Evolutionary conservation across 2,113 vertebrate genomes (phyloP), one percentile per base, ranked within the genome.

Genomic region (Aleadryas rufinucha): DNA sequence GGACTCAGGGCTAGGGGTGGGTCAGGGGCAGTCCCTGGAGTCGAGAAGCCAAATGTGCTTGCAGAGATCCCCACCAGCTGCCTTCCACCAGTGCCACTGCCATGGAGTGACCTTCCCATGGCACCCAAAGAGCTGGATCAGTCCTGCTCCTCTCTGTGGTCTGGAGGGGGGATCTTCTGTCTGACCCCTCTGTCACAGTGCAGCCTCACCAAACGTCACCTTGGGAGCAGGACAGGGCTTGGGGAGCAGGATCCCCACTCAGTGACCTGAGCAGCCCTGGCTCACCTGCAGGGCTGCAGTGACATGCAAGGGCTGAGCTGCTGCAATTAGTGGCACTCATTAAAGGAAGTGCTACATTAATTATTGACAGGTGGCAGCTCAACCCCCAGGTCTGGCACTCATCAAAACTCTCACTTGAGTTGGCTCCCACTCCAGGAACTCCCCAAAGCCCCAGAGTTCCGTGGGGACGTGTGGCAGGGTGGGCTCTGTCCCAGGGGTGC

Each of bases 131-230:
- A 42, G 56, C 56, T 35, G 65, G 14, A 12, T 8, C 11, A 2
- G 11, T 3, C 19, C 72, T 47, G 47, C 60, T 82, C 28, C 49
- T 11, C 37, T 37, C 27, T 13, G 3, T 1, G 6, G 11, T 5
- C 53, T 23, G 44, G 16, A 37, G 31, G 7, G n/a, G n/a, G 13
- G 3, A 16, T 23, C 10, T 47, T 64, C 41, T 41, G 16, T 10
- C 7, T 0, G 2, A 12, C 1, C 26, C 37, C 61, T 26, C 2
- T 47, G 31, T 6, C 11, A 18, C 13, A 16, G 74, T 22, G 45
- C 16, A 57, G 22, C 20, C 4, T 16, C n/a, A 33, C 8, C 23
- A 68, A 14, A 27, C 7, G 75, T 14, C 49, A 30, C 52, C 44
- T 9, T 13, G 16, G 45, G 20, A 49, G 75, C 35, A 53, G 75